Evolutionary conservation across 2,888 invertebrate species (phyloP), one percentile per base, ranked within the genome.

Genomic region (Phaonia tiefii): DNA sequence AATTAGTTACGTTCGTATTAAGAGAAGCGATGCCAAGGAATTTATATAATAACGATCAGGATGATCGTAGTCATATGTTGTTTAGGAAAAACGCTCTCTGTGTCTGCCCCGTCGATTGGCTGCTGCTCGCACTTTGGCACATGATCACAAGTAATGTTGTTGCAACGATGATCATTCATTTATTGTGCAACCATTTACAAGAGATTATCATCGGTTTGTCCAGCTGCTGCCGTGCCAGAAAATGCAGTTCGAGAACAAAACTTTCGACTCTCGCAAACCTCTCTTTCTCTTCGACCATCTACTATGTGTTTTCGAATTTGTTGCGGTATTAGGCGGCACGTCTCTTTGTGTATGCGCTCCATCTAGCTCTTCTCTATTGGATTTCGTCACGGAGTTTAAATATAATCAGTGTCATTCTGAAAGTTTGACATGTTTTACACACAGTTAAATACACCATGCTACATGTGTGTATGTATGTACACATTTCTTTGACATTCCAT

Each of bases 121-220:
- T 31, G 31, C 8, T 31, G 31, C n/a, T n/a, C n/a, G 31, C 31
- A 5, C 31, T 8, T 73, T 79, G 82, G 78, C 78, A 80, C 75
- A 80, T 83, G 80, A 78, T 73, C 78, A 60, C 49, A 25, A 54
- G 10, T 39, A 22, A 65, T 49, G 26, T 26, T 11, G 56, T 56
- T 54, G 54, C 70, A 15, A 15, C 26, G 10, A 58, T 65, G 69
- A 77, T 78, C 67, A 63, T 81, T 60, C 39, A 66, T 31, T 54
- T 58, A 75, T 81, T 75, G 75, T 75, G 65, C 56, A 81, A 78
- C 54, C 66, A 74, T 69, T 76, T 75, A 77, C 80, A 76, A 76
- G 75, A 83, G 83, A 84, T 84, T 84, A 84, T 75, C 80, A 76
- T 58, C 84, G 84, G 82, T 84, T 79, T 67, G 83, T 83, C 83